Evolutionary conservation across 2,888 invertebrate genomes (phyloP), one percentile per base, ranked within the genome.

Genomic region (Epistrophella euchroma): DNA sequence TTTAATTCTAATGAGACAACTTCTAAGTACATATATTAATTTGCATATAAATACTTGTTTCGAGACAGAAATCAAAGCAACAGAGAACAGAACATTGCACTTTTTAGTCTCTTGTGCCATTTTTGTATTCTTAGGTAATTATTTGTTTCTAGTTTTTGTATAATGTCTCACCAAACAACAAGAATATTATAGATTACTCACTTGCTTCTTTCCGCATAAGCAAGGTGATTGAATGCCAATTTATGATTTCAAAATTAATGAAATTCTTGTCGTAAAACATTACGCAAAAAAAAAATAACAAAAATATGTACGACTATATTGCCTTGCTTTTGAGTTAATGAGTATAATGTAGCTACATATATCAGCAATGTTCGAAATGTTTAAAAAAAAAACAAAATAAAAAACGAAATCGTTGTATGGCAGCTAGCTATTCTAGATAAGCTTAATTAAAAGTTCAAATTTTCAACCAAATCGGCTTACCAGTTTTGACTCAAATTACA

Each of bases 1-100:
- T n/a, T n/a, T n/a, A 70, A 60, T 28, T 45, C 68, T 83, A 78
- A 83, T 70, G 83, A 70, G 78, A 78, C 78, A 83, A 55, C 60
- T 32, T n/a, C 19, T 37, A 17, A 10, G 19, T 17, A 17, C 6
- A n/a, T n/a, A 32, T 35, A 37, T 22, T 37, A 70, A 78, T 74
- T 78, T 70, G 78, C 83, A 52, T 52, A 7, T 15, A 52, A 52
- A 78, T 83, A 70, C 74, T 78, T 45, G 56, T 68, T 47, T 43
- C 60, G 9, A 52, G 28, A n/a, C 52, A 7, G 35, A 19, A 15
- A 73, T 83, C 28, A 73, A 64, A 73, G 77, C 28, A 73, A 64
- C 66, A 10, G n/a, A 1, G 45, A 17, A 11, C 37, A 66, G 72
- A 73, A 70, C 70, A 64, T 83, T 78, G 74, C 83, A 83, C 52